phyloP scores from a whole-genome alignment of 2,888 invertebrate genomes.

The Athalia circularis region DNA sequence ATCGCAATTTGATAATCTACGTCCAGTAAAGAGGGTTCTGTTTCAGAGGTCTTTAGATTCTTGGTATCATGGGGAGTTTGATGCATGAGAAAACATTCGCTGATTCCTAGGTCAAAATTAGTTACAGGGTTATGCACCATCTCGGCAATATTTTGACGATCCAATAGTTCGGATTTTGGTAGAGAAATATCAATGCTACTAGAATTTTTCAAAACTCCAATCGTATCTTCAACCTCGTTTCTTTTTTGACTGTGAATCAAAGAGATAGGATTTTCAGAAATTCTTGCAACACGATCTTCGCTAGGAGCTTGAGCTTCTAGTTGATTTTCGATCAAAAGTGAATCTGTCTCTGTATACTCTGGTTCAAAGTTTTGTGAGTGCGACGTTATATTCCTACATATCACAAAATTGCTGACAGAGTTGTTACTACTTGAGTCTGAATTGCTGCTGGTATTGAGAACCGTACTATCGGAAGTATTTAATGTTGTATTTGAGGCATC shows the following conservation, averaged over 20 bases:
- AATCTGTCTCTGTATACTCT: constrained; percentile 57
- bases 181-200: neutral
- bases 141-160: neutral
- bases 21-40: constrained; percentile 54
- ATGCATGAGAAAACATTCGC: neutral
- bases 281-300: constrained; percentile 19
- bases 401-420: constrained; percentile 40
- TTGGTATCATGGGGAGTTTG: neutral
- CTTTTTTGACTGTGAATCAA: constrained; percentile 8
- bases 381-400: constrained; percentile 41
- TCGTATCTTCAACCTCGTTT: constrained; percentile 16
- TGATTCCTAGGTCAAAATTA: constrained; percentile 2
- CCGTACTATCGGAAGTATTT: constrained; percentile 37
- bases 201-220: constrained; percentile 12
- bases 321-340: constrained; percentile 52
- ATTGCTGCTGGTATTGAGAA: constrained; percentile 43
- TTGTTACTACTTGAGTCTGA: constrained; percentile 21
- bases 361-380: constrained; percentile 51
- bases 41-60: neutral
- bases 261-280: constrained; percentile 12
- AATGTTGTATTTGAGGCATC: constrained; percentile 39
- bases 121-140: neutral
- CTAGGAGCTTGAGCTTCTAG: constrained; percentile 21
- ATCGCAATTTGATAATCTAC: constrained; percentile 45
- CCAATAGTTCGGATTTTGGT: neutral